phyloP scores from a whole-genome alignment of 2,113 vertebrate genomes.

The Brachirus orientalis region DNA sequence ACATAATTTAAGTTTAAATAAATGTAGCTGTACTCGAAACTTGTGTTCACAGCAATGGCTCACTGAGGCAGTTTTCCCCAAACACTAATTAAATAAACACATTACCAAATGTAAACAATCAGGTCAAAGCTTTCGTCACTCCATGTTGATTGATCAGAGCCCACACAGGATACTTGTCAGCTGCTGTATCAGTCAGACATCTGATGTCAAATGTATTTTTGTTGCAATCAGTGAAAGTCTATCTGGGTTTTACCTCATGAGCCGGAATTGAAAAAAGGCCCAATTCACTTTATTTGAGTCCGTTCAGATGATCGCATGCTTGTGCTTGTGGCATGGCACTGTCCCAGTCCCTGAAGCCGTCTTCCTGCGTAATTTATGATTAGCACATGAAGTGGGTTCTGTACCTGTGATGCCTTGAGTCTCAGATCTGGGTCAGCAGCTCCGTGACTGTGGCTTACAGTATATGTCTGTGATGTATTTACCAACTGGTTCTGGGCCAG shows the following conservation, averaged over 20 bases:
- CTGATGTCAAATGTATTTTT: too few relatives aligned
- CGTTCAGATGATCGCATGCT: slow-evolving; percentile 21
- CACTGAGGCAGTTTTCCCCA: too few relatives aligned
- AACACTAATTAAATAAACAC: too few relatives aligned
- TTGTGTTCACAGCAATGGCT: too few relatives aligned
- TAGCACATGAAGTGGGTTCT: slow-evolving; percentile 50
- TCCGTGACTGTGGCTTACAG: slow-evolving; percentile 18
- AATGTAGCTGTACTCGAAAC: too few relatives aligned
- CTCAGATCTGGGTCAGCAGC: slow-evolving; percentile 49
- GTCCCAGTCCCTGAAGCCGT: slow-evolving; percentile 26
- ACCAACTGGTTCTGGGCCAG: slow-evolving; percentile 45
- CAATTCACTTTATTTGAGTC: slow-evolving; percentile 21
- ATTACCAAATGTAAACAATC: too few relatives aligned
- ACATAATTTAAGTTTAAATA: too few relatives aligned
- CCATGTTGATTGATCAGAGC: too few relatives aligned
- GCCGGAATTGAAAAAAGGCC: slow-evolving; percentile 36
- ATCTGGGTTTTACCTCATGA: background rate
- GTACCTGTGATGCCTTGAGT: slow-evolving; percentile 60
- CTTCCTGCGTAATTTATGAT: slow-evolving; percentile 37
- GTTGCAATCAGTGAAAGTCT: too few relatives aligned
- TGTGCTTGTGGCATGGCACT: slow-evolving; percentile 43
- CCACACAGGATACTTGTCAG: too few relatives aligned
- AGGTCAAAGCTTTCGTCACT: too few relatives aligned
- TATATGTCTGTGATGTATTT: slow-evolving; percentile 45
- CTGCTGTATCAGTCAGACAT: too few relatives aligned